phyloP scores from a whole-genome alignment of 2,113 vertebrate species.

The Ammodytes dubius region DNA sequence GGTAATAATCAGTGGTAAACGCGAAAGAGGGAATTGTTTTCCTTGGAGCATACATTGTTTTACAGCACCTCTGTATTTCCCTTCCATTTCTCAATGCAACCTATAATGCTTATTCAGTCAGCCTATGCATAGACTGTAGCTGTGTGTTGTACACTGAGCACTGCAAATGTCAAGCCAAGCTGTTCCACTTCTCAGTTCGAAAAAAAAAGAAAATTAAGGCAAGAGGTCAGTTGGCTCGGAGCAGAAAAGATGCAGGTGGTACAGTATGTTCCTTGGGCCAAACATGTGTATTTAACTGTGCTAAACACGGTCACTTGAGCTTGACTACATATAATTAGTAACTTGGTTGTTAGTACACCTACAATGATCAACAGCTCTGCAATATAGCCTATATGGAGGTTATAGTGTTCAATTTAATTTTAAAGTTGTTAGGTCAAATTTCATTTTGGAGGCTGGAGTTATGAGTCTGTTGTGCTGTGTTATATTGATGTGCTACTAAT shows the following conservation, averaged over 20 bases:
- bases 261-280: background rate
- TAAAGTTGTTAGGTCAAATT: background rate
- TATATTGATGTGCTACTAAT: background rate
- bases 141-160: constrained; percentile 3
- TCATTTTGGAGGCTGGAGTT: too few species aligned
- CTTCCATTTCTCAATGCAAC: background rate
- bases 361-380: background rate
- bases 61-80: background rate
- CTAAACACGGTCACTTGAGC: background rate
- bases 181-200: constrained; percentile 21
- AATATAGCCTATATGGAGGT: background rate
- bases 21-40: background rate
- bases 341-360: background rate
- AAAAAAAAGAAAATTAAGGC: constrained; percentile 11
- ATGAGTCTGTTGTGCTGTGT: background rate
- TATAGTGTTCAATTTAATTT: background rate
- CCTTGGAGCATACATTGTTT: background rate
- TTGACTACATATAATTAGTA: background rate
- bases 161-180: constrained; percentile 27
- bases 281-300: constrained; percentile 29
- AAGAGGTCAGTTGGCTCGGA: constrained; percentile 27
- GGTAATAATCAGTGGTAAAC: background rate
- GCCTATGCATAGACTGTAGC: background rate
- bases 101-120: constrained; percentile 18
- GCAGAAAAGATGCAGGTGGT: constrained; percentile 13